Evolutionary conservation across 2,113 vertebrate species (phyloP).

Genomic region (Paralichthys olivaceus): DNA sequence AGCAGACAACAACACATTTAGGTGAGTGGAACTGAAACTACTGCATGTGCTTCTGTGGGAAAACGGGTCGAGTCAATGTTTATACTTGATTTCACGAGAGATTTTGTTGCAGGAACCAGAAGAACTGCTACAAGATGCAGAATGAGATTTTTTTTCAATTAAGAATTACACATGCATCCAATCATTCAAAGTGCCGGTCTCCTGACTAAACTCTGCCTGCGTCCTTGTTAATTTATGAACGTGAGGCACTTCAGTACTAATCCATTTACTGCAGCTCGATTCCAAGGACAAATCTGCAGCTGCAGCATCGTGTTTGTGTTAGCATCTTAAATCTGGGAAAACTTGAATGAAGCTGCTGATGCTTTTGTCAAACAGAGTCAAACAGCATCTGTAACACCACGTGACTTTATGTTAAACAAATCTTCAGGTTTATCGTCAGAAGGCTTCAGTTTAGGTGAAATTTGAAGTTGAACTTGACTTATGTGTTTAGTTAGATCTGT

Average conservation of each 20-base stretch:
- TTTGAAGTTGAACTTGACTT: no score
- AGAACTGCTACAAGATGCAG: no score
- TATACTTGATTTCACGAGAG: no score
- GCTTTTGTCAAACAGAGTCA: neutral
- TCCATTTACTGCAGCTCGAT: neutral
- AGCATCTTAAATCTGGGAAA: conserved; percentile 20
- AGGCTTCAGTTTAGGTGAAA: no score
- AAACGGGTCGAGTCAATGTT: no score
- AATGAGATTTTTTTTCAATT: neutral
- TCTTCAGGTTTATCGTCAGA: neutral
- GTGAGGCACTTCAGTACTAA: no score
- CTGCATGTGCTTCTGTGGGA: no score
- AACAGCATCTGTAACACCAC: neutral
- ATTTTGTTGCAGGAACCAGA: no score
- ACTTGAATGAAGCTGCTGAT: conserved; percentile 13
- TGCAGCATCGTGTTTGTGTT: neutral
- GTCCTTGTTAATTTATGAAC: neutral
- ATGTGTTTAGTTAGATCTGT: no score
- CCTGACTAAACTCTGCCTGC: neutral
- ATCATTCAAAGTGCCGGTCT: neutral
- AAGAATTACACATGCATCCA: neutral
- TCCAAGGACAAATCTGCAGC: neutral
- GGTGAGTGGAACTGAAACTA: conserved; percentile 39
- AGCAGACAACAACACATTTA: neutral
- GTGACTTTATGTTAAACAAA: neutral